Evolutionary conservation across 2,797 vertebrate genomes (phyloP).

Genomic region (Clarias fuscus): DNA sequence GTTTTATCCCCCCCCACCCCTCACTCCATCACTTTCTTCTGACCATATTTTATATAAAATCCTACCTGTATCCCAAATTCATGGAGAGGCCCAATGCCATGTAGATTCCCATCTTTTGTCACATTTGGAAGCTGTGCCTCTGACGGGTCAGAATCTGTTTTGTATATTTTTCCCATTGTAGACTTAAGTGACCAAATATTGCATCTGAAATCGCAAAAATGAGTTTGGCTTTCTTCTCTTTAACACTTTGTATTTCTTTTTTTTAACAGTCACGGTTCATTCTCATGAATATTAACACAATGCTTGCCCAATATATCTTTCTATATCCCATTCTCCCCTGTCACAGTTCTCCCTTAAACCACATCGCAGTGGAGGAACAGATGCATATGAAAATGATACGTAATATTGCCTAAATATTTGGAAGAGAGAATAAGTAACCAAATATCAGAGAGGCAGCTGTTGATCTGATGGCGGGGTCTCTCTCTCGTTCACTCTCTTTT

Average conservation of each 20-base stretch:
- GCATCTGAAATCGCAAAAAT: conserved; percentile 50
- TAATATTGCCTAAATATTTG: conserved; percentile 78
- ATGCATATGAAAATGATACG: conserved; percentile 77
- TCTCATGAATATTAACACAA: conserved; percentile 69
- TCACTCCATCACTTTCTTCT: neutral
- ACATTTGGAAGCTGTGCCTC: conserved; percentile 8
- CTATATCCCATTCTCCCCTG: conserved; percentile 72
- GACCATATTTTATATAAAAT: conserved; percentile 7
- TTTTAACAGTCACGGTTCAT: conserved; percentile 63
- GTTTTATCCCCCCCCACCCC: neutral
- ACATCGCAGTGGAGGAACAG: conserved; percentile 75
- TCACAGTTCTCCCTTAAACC: conserved; percentile 59
- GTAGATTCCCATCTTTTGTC: neutral
- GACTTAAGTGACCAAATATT: conserved; percentile 49
- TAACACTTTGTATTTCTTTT: conserved; percentile 51
- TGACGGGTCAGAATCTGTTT: conserved; percentile 26
- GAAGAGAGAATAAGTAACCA: conserved; percentile 76
- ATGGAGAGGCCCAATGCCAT: neutral
- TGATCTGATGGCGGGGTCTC: conserved; percentile 81
- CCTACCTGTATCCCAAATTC: neutral
- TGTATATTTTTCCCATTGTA: conserved; percentile 45
- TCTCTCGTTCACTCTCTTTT: conserved; percentile 61
- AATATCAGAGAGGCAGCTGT: conserved; percentile 66
- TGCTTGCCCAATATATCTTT: conserved; percentile 77
- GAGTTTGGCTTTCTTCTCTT: conserved; percentile 49